Conservation (phyloP, 2,888 invertebrate species). For the Diloba caeruleocephala region DNA sequence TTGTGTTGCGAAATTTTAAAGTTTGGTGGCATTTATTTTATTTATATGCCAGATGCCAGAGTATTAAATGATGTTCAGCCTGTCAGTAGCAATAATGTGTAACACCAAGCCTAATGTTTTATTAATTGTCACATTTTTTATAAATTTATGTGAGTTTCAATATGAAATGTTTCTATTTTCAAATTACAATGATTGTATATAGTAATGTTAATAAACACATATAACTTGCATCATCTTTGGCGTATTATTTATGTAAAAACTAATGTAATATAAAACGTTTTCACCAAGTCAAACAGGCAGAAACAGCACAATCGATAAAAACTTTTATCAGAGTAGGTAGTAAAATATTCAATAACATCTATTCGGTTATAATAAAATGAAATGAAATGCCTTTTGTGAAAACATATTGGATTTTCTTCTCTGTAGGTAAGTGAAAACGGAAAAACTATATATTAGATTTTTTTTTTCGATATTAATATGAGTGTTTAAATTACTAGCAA, state of each 20-base stretch:
- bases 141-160: slow-evolving; percentile 83
- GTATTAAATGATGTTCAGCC: slow-evolving; percentile 57
- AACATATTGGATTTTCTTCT: slow-evolving; percentile 49
- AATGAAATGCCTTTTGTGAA: slow-evolving; percentile 45
- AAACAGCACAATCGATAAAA: slow-evolving; percentile 25
- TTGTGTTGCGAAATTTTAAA: slow-evolving; percentile 71
- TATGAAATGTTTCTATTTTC: slow-evolving; percentile 85
- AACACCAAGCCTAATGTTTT: slow-evolving; percentile 80
- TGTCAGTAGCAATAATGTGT: slow-evolving; percentile 68
- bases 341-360: slow-evolving; percentile 42
- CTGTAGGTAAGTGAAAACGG: slow-evolving; percentile 48
- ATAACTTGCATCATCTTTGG: slow-evolving; percentile 75
- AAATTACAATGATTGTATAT: slow-evolving; percentile 87
- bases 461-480: slow-evolving; percentile 8
- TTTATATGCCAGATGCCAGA: slow-evolving; percentile 69
- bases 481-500: slow-evolving; percentile 18
- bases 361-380: slow-evolving; percentile 39
- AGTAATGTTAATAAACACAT: slow-evolving; percentile 87
- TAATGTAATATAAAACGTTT: slow-evolving; percentile 28
- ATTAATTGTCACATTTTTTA: slow-evolving; percentile 79
- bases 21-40: slow-evolving; percentile 73
- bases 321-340: slow-evolving; percentile 33
- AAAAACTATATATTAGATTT: slow-evolving; percentile 4
- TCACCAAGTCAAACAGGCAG: slow-evolving; percentile 23
- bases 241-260: slow-evolving; percentile 47